Conservation (phyloP, 2,888 invertebrate species). For the Hoplodrina ambigua region DNA sequence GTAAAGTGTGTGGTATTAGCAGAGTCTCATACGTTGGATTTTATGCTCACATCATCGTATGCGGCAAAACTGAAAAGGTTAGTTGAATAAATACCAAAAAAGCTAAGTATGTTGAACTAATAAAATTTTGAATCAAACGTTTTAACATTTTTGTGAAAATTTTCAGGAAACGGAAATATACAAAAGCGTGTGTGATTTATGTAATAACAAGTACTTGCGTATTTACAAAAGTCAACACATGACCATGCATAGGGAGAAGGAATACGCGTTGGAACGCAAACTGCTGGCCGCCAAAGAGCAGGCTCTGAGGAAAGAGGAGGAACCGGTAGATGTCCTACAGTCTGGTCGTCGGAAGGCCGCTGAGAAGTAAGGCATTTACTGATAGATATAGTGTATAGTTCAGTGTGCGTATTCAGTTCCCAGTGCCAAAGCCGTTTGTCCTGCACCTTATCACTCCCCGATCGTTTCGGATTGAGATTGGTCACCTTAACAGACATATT, state of each 20-base stretch:
- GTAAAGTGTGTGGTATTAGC: constrained; percentile 82
- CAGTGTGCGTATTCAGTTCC: too few species aligned
- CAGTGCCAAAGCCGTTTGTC: too few species aligned
- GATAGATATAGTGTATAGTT: too few species aligned
- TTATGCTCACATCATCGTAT: constrained; percentile 89
- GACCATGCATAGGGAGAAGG: constrained; percentile 82
- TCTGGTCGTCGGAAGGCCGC: constrained; percentile 78
- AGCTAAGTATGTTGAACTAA: too few species aligned
- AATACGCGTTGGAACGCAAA: constrained; percentile 66
- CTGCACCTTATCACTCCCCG: too few species aligned
- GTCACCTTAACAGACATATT: too few species aligned
- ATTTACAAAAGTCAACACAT: constrained; percentile 91
- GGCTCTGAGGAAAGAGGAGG: constrained; percentile 55
- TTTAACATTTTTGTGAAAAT: not conserved
- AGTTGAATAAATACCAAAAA: constrained; percentile 2
- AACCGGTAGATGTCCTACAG: constrained; percentile 31
- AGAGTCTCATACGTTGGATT: constrained; percentile 88
- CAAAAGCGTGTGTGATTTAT: constrained; percentile 88
- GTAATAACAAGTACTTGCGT: constrained; percentile 86
- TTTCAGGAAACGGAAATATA: constrained; percentile 85
- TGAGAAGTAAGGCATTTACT: constrained; percentile 72
- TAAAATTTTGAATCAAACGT: not conserved
- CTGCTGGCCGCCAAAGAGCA: constrained; percentile 58
- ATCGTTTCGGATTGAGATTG: too few species aligned
- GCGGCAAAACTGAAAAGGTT: constrained; percentile 91